These are phyloP conservation scores for Sitodiplosis mosellana DNA, from an alignment of 1,140 invertebrate species.

Conservation along the genomic window DNA sequence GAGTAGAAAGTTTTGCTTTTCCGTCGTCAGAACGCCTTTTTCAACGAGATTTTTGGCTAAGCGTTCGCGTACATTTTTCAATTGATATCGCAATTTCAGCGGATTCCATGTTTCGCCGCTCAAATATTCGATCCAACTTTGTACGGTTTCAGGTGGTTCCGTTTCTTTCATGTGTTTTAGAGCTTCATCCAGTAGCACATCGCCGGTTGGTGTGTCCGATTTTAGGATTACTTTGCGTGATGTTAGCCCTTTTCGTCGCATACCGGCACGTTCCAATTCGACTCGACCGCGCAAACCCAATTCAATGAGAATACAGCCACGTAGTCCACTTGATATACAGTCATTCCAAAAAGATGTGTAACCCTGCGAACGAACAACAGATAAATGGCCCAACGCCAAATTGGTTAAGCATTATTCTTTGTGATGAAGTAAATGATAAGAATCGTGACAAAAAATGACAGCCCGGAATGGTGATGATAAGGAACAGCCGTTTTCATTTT, in stretches of 20 bases:
- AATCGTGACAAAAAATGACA: too few species aligned
- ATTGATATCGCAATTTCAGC: conserved; percentile 91
- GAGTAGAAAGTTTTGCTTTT: conserved; percentile 98
- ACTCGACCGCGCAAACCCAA: conserved; percentile 83
- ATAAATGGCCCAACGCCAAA: too few species aligned
- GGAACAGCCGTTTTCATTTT: too few species aligned
- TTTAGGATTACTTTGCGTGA: conserved; percentile 43
- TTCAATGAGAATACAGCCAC: conserved; percentile 97
- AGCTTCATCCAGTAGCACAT: conserved; percentile 95
- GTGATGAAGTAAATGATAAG: too few species aligned
- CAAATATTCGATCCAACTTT: conserved; percentile 99
- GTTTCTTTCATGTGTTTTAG: conserved; percentile 97
- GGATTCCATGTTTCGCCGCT: conserved; percentile 99
- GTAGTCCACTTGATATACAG: conserved; percentile 95
- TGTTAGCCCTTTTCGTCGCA: conserved; percentile 79
- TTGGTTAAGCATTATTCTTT: too few species aligned
- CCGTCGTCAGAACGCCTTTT: conserved; percentile 98
- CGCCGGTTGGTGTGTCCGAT: conserved; percentile 83
- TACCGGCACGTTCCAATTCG: conserved; percentile 90
- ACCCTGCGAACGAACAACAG: conserved; percentile 47
- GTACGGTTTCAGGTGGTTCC: conserved; percentile 89
- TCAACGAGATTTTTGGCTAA: conserved; percentile 99
- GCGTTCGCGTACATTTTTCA: conserved; percentile 96
- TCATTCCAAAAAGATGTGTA: conserved; percentile 99
- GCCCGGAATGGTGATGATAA: too few species aligned